Percentiles rank a stretch among this genome's conserved stretches.
phyloP scores from a whole-genome alignment of 53 echinoderm and acorn worm species.

The Pentamera pediparva region DNA sequence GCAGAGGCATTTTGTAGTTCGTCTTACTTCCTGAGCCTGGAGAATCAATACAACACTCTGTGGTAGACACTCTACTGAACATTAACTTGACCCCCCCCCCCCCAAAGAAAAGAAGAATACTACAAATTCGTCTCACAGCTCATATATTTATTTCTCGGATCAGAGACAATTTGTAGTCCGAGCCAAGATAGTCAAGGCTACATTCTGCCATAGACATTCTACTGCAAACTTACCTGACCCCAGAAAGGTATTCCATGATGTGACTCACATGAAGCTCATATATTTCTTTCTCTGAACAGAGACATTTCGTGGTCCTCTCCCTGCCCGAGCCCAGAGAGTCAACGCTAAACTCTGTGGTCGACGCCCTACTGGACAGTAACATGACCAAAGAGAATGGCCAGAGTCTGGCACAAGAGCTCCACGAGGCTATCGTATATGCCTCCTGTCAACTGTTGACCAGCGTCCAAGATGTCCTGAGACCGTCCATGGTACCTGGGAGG shows the following conservation, averaged over 20 bases:
- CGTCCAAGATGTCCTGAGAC: conserved; percentile 77
- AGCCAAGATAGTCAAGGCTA: no score
- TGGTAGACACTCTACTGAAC: no score
- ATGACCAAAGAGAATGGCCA: conserved; percentile 95
- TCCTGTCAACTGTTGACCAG: conserved; percentile 76
- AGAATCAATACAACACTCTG: no score
- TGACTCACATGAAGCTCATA: no score
- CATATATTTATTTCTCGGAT: no score
- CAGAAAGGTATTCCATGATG: not conserved
- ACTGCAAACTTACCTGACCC: not conserved
- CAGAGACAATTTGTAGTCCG: no score
- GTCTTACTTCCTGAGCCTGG: no score
- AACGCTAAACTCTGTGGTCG: conserved; percentile 66
- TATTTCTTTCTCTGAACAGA: conserved; percentile 32
- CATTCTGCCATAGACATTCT: not conserved
- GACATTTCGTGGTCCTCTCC: conserved; percentile 81
- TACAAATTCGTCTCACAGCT: no score
- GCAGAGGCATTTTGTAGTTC: no score
- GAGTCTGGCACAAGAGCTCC: conserved; percentile 85
- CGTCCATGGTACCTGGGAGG: conserved; percentile 66
- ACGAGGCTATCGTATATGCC: conserved; percentile 85
- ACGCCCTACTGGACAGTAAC: conserved; percentile 90
- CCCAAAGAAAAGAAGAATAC: no score
- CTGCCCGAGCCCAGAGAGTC: conserved; percentile 73
- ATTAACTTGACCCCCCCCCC: no score